Evolutionary conservation across 2,797 vertebrate genomes (phyloP).

Genomic region (Gadopsis marmoratus): DNA sequence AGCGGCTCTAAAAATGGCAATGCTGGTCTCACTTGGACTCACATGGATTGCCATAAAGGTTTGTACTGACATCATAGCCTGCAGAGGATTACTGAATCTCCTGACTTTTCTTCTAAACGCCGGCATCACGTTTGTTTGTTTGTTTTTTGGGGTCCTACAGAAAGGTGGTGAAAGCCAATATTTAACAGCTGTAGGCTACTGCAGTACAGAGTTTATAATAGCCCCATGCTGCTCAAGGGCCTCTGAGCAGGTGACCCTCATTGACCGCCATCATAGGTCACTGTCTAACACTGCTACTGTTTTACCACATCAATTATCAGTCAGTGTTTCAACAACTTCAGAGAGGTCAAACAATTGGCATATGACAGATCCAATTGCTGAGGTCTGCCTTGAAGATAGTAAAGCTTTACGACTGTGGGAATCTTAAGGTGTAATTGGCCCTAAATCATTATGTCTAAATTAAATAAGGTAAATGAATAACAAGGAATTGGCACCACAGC

Average conservation of each 20-base stretch:
- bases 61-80: neutral
- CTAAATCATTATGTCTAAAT: conserved; percentile 57
- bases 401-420: conserved; percentile 40
- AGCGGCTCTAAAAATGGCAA: neutral
- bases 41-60: neutral
- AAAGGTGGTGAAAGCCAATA: conserved; percentile 53
- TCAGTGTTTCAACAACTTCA: conserved; percentile 30
- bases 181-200: conserved; percentile 49
- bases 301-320: conserved; percentile 39
- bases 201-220: conserved; percentile 35
- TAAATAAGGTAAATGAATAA: conserved; percentile 65
- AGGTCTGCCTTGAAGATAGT: conserved; percentile 38
- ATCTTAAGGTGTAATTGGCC: conserved; percentile 41
- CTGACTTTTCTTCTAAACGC: neutral
- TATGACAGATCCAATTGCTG: conserved; percentile 34
- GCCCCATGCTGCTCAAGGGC: conserved; percentile 21
- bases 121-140: neutral
- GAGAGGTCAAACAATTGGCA: conserved; percentile 32
- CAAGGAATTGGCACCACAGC: conserved; percentile 35
- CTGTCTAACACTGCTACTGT: conserved; percentile 5
- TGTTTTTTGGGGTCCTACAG: conserved; percentile 9
- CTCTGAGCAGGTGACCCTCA: conserved; percentile 25
- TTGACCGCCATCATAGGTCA: conserved; percentile 17
- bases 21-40: neutral
- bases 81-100: neutral